A percentile compares a stretch with the other conserved stretches of the same genome.
These are phyloP conservation scores for Butastur rufipennis DNA, from an alignment of 2,113 vertebrate species.

Conservation along the genomic window DNA sequence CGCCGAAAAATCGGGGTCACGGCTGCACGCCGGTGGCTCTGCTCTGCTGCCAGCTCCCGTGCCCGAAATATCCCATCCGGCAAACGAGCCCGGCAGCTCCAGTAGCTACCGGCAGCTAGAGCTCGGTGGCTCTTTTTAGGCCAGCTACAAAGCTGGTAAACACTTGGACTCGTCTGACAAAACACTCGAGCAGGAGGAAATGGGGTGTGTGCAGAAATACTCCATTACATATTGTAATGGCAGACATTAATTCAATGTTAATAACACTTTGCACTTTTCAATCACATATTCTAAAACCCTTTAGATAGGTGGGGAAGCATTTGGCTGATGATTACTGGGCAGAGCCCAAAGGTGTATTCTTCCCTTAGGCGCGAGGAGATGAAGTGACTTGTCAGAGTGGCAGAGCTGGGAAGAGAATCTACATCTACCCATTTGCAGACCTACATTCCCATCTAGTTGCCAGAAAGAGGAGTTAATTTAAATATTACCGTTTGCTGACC, in stretches of 20 bases:
- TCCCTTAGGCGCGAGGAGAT: conserved; percentile 15
- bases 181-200: conserved; percentile 36
- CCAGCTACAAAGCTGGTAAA: conserved; percentile 18
- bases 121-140: background rate
- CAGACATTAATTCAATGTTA: conserved; percentile 61
- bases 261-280: conserved; percentile 61
- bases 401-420: conserved; percentile 35
- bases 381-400: conserved; percentile 52
- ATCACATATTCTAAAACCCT: conserved; percentile 54
- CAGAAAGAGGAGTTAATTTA: conserved; percentile 52
- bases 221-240: conserved; percentile 61
- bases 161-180: conserved; percentile 42
- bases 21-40: background rate
- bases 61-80: background rate
- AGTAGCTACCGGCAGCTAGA: background rate
- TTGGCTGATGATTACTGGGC: conserved; percentile 50
- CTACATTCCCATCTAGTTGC: conserved; percentile 41
- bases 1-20: background rate
- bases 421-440: conserved; percentile 30
- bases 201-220: conserved; percentile 39
- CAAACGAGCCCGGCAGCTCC: background rate
- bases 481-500: conserved; percentile 60
- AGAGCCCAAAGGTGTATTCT: conserved; percentile 46
- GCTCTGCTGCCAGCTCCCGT: background rate
- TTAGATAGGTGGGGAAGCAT: conserved; percentile 57